phyloP scores from a whole-genome alignment of 2,113 vertebrate genomes.

The Sceloporus undulatus region DNA sequence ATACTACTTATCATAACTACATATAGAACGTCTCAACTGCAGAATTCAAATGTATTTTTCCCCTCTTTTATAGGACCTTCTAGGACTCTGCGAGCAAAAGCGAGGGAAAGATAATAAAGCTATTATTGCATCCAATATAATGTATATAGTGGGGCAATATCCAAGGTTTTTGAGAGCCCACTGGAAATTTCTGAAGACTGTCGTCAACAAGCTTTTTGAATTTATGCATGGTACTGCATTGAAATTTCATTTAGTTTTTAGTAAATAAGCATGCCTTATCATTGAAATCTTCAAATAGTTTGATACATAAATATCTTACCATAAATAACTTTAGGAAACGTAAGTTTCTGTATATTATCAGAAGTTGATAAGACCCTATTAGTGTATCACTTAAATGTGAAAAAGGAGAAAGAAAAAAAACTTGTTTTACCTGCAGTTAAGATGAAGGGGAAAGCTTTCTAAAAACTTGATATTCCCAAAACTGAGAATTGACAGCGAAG shows the following conservation, averaged over 20 bases:
- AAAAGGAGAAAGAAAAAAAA: not conserved
- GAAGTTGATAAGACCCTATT: not conserved
- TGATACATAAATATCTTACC: not conserved
- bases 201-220: slow-evolving; percentile 98
- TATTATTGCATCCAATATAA: slow-evolving; percentile 99
- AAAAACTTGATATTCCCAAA: not conserved
- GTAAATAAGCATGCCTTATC: not conserved
- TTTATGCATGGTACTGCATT: slow-evolving; percentile 94
- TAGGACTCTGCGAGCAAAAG: slow-evolving; percentile 98
- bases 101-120: slow-evolving; percentile 99
- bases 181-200: slow-evolving; percentile 99
- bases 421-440: not conserved
- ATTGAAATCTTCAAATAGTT: not conserved
- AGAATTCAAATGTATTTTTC: slow-evolving; percentile 12
- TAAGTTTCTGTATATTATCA: accelerated
- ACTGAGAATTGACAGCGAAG: not conserved
- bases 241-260: not conserved
- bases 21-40: not conserved
- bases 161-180: slow-evolving; percentile 97
- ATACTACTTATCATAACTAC: not conserved
- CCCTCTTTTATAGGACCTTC: slow-evolving; percentile 85
- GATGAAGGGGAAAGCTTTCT: not conserved
- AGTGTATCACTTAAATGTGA: not conserved
- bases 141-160: slow-evolving; percentile 99
- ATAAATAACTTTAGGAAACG: accelerated